Base-by-base conservation (phyloP, 2,888 invertebrate species). In the Cinara cedri region DNA sequence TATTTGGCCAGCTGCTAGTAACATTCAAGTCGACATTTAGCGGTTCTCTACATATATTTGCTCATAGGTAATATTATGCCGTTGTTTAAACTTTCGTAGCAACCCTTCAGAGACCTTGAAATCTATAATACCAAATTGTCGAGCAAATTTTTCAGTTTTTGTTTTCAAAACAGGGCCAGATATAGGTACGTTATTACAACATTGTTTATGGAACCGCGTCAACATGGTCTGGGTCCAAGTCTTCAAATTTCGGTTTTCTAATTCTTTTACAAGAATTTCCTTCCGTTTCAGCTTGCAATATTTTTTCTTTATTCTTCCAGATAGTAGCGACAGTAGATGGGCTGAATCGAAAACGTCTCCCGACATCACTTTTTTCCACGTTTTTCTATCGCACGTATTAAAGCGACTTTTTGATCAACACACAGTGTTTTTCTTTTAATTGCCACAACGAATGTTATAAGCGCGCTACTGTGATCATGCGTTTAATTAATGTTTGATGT, bases 151-250 rank as follows among this genome's bases (percentile, higher is more conserved):
- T 68, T 68, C 68, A 51, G 26, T 24, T 49, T 68, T 49, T 24
- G 68, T 54, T 68, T 68, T 68, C 68, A 68, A 49, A 49, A 68
- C 51, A 68, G 68, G 68, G 24, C 68, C 68, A 46, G 68, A 49
- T 46, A 68, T 51, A 49, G 68, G 46, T 51, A 51, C 46, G 46
- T 68, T 68, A 42, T 19, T 46, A 21, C 42, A 46, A 42, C 65
- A 9, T 65, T 65, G 44, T 65, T 65, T 65, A 65, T 46, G 65
- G 65, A n/a, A n/a, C n/a, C n/a, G n/a, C n/a, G n/a, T n/a, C n/a
- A n/a, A n/a, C n/a, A n/a, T n/a, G n/a, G n/a, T 42, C 65, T n/a
- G 34, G 44, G 42, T 65, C 42, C 42, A 65, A 44, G 21, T 65
- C 21, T 46, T 42, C 65, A 21, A 65, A 65, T 44, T 65, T 65